Evolutionary conservation across 2,888 invertebrate species (phyloP).

Genomic region (Ligdia adustata): DNA sequence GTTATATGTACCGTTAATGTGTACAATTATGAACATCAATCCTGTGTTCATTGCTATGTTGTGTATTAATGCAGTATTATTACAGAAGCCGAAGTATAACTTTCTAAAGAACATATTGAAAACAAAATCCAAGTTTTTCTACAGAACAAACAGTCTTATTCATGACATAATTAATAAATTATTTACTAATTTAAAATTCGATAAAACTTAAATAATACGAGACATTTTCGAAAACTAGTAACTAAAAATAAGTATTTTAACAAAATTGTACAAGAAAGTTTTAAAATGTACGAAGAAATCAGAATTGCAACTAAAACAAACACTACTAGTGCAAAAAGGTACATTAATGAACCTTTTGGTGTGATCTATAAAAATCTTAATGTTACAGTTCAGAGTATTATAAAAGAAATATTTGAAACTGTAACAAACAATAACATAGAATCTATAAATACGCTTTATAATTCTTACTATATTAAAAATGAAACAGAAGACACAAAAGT

Average conservation of each 20-base stretch:
- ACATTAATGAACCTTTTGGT: no score
- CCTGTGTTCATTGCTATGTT: no score
- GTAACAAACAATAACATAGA: conserved; percentile 4
- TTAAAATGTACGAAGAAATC: conserved; percentile 35
- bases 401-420: conserved; percentile 27
- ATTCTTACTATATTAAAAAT: conserved; percentile 2
- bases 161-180: conserved; percentile 44
- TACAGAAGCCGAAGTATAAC: conserved; percentile 10
- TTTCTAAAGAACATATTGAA: conserved; percentile 24
- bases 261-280: conserved; percentile 40
- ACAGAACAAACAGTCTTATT: conserved; percentile 36
- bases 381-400: conserved; percentile 32
- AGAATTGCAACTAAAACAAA: conserved; percentile 27
- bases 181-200: conserved; percentile 43
- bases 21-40: no score
- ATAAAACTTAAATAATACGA: conserved; percentile 34
- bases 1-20: no score
- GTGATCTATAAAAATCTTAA: conserved; percentile 29
- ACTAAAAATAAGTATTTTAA: conserved; percentile 45
- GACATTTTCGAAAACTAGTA: conserved; percentile 41
- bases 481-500: background rate
- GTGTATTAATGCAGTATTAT: background rate
- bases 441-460: conserved; percentile 10
- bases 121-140: conserved; percentile 36
- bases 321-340: conserved; percentile 13